Base-by-base conservation (phyloP, 1,140 invertebrate species). In the Manduca sexta region DNA sequence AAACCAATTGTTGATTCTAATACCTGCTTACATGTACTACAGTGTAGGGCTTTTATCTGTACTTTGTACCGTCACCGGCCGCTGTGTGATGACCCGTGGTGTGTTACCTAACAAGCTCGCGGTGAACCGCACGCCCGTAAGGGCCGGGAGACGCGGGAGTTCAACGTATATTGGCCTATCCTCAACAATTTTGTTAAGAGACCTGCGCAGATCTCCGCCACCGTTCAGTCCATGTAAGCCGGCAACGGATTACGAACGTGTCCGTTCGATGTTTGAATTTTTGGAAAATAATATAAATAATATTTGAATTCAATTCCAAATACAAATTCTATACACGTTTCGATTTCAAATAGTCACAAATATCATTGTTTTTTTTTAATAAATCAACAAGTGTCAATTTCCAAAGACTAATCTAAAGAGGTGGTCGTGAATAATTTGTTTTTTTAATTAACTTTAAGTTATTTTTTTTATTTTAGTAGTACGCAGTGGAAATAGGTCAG, bases 1-100 rank as follows among this genome's bases (percentile, higher is more conserved):
- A 69, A 76, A 76, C 69, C 72, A 75, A 75, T 70, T 76, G 73
- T 76, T 65, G 73, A 67, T 68, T 76, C 68, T 40, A 40, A 18
- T 40, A 40, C 38, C 38, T 40, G 38, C 43, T 17, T 60, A 48
- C 60, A 40, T 18, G 5, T 40, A 40, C 57, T 53, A 56, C 45
- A 56, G 49, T 48, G 48, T 47, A 49, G 49, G 46, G 37, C 42
- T 35, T 45, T 60, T 60, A 64, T 40, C 38, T 62, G 52, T 58
- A 58, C 60, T 60, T 66, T 64, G 54, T 58, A 45, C 30, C 4
- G 8, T 3, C 21, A 26, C 29, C 29, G 38, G 29, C 69, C 67
- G 70, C 30, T 50, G 34, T 41, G 41, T 1, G 8, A 39, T 43
- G 67, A 68, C 40, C 67, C 13, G n/a, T 16, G 13, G 10, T 26